Base-by-base conservation (phyloP, 2,113 vertebrate species). In the Sphaerodactylus townsendi region DNA sequence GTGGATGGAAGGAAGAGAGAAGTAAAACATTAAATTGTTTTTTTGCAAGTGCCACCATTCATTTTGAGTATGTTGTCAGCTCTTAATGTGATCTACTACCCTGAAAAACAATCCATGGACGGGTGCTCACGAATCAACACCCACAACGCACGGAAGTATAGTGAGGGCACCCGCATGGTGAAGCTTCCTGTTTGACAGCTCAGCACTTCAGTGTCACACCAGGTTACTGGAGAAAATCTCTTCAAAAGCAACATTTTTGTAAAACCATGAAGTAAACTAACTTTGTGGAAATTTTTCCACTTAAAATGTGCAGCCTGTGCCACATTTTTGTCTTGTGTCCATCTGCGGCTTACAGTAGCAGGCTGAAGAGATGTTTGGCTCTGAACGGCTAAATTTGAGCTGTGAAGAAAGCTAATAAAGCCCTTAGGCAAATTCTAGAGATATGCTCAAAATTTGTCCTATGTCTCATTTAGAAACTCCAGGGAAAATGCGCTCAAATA, bases 1-100 rank as follows among this genome's bases (percentile, higher is more conserved):
- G 3, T 5, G 44, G 2, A 77, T 25, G 56, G 23, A 88, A 10
- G 87, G 87, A 77, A 87, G 1, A 88, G 84, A 62, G 23, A 85
- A 90, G 39, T 33, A 84, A 78, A 44, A 85, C 73, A 69, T 10
- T 30, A 73, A 84, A 71, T 74, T 23, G 7, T 3, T 35, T 41
- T n/a, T 53, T 46, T 21, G 23, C 23, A 79, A 72, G 4, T 35
- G 10, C n/a, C 9, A 46, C 59, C 53, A 56, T 56, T 17, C 37
- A 30, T 30, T 13, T 44, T 33, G 1, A 59, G 21, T 28, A 71
- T 17, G 14, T 33, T 50, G 8, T n/a, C 39, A 41, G 39, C 35
- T 50, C 37, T 70, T 71, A 56, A 44, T 59, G 28, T 3, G 48
- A 77, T 74, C 46, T 53, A 44, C 15, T 14, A 19, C 11, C 25